Evolutionary conservation across 2,113 vertebrate genomes (phyloP), one percentile per base, ranked within the genome.

Genomic region (Macroglossus sobrinus): DNA sequence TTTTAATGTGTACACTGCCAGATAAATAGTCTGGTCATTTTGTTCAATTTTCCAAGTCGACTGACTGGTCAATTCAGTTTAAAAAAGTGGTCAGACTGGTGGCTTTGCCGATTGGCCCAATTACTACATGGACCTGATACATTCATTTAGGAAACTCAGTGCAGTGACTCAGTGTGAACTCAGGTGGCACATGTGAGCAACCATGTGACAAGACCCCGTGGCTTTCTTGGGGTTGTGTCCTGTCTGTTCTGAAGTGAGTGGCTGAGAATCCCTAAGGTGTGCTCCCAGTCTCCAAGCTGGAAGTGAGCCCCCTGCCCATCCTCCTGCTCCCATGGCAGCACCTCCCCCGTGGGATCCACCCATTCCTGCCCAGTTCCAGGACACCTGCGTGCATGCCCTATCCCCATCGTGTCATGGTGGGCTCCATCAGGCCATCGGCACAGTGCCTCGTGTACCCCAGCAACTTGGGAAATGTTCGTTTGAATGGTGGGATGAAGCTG

Each of bases 371-470:
- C 4, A 35, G 26, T 59, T 40, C 80, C 30, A 35, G 19, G 50
- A 45, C 3, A 3, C 24, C 68, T 1, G 1, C 21, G 9, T 19
- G 26, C 22, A 4, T 7, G 0, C n/a, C 24, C 12, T 3, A 0
- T 18, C 7, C 30, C n/a, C 38, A 50, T 68, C 24, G 35, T 30
- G n/a, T 47, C 59, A 14, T 35, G 0, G 0, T 55, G 26, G 33
- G 35, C 14, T 47, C 38, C 66, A 10, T 40, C 0, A 0, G 2
- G 3, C 28, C 18, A 14, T 84, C 7, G 55, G 38, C n/a, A 4
- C 0, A 0, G 2, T 43, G 59, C 59, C n/a, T 47, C 35, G 0
- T 0, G 1, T n/a, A 8, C 47, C 68, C 30, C 40, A 35, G 55
- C 61, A 50, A 22, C 68, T 14, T 2, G 7, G 47, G n/a, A 53